Percentiles rank a stretch among this genome's conserved stretches.
phyloP scores from a whole-genome alignment of 2,113 vertebrate genomes.

The Chaetodon auriga region DNA sequence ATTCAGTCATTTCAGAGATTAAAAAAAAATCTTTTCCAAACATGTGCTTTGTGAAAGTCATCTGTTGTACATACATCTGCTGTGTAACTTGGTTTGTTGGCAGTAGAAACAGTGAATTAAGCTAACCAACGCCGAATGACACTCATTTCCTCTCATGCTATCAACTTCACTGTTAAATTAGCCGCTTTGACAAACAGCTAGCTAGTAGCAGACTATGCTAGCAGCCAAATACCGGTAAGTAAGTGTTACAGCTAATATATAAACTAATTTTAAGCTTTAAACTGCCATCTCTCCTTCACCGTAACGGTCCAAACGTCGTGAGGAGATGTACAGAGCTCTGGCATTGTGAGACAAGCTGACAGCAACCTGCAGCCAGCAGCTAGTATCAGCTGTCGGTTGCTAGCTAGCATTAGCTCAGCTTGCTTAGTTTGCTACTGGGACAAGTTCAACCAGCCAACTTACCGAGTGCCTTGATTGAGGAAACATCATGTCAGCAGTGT shows the following conservation, averaged over 20 bases:
- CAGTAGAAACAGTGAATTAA: not conserved
- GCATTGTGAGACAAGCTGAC: conserved; percentile 45
- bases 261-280: not conserved
- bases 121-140: not conserved
- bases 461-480: conserved; percentile 89
- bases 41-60: not conserved
- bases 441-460: conserved; percentile 68
- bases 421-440: conserved; percentile 38
- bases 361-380: conserved; percentile 51
- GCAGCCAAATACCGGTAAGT: not conserved
- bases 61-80: no score
- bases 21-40: no score
- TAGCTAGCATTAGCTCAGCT: conserved; percentile 68
- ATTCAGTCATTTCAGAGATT: not conserved
- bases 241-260: not conserved
- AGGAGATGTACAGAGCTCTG: conserved; percentile 4
- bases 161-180: conserved; percentile 8
- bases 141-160: not conserved
- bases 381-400: conserved; percentile 64
- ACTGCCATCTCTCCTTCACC: accelerated
- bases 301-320: not conserved
- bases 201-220: conserved; percentile 1
- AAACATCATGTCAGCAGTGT: conserved; percentile 89
- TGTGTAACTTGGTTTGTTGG: not conserved
- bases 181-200: conserved; percentile 46